Evolutionary conservation across 37 sponge, comb jelly and placozoan genomes (phyloP), one percentile per base, ranked within the genome.

Genomic region (Amphimedon queenslandica): DNA sequence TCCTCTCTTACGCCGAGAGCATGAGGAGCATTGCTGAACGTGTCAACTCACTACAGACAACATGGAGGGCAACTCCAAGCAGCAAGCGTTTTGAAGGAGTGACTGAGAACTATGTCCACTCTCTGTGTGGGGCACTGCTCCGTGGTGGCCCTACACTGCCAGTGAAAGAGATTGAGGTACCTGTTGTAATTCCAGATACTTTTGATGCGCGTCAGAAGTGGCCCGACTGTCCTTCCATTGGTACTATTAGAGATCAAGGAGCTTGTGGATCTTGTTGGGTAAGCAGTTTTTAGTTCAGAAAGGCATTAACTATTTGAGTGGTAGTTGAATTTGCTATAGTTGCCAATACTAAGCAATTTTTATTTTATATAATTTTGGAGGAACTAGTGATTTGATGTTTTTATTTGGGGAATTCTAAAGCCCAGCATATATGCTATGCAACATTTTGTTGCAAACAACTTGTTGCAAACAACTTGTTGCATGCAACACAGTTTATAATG

Each of bases 241-340:
- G 64, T 25, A 76, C 83, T 13, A 82, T 98, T 58, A 76, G 96
- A 1, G 99, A 98, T 66, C 99, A 98, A 42, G 87, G 92, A 2
- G 67, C 86, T 16, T 98, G 99, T 67, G 99, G 99, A 4, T 89
- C 90, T 82, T 98, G 99, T 64, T 98, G 99, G 99, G 96, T 96
- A 41, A 71, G n/a, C n/a, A n/a, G n/a, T n/a, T n/a, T n/a, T n/a
- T n/a, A n/a, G n/a, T n/a, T n/a, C n/a, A n/a, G n/a, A n/a, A n/a
- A n/a, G n/a, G n/a, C n/a, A n/a, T n/a, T n/a, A n/a, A n/a, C n/a
- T n/a, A n/a, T n/a, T n/a, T n/a, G n/a, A n/a, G n/a, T n/a, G n/a
- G n/a, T n/a, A n/a, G n/a, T n/a, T n/a, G n/a, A n/a, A n/a, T n/a
- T n/a, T n/a, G n/a, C n/a, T n/a, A n/a, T n/a, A n/a, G n/a, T n/a